Evolutionary conservation across 1,140 invertebrate genomes (phyloP), one percentile per base, ranked within the genome.

Genomic region (Drosophila busckii): DNA sequence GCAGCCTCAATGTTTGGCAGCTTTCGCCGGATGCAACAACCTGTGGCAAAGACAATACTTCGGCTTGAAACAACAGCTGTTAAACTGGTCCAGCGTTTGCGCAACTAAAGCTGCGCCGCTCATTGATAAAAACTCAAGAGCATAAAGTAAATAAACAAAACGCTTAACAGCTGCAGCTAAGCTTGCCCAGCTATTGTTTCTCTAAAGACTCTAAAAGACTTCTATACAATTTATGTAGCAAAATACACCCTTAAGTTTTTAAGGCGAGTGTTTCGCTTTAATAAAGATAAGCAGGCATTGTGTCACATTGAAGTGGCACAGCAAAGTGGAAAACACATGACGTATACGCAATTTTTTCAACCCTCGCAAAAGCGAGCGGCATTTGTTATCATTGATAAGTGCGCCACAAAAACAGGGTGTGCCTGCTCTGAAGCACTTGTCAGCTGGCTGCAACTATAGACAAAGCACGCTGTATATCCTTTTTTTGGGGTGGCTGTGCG

Each of bases 281-380:
- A 70, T 61, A n/a, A n/a, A n/a, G 70, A 50, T 50, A 20, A 45
- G 31, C 32, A 31, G 25, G 35, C 56, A 46, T 15, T n/a, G 42
- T 29, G 41, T 5, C 19, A 41, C 12, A 29, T 23, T 48, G 34
- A 40, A 35, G 16, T 31, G 35, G 16, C 19, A n/a, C 40, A 28
- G 38, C 28, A 25, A 46, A 35, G 26, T 19, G 23, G 16, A 4
- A 38, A 15, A 56, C 38, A 48, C 25, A 37, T 29, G 10, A 19
- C 73, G 73, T 71, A 78, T 78, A 80, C 73, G 68, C 53, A 80
- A 80, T 80, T 53, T n/a, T n/a, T 64, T 60, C 58, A 78, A 60
- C 75, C 75, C 73, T 53, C 50, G 8, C 41, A 20, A 29, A 38
- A 6, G 16, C 29, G 26, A 23, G 7, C 8, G 53, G 13, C 31